Evolutionary conservation across 2,113 vertebrate genomes (phyloP), one percentile per base, ranked within the genome.

Genomic region (Ageneiosus marmoratus): DNA sequence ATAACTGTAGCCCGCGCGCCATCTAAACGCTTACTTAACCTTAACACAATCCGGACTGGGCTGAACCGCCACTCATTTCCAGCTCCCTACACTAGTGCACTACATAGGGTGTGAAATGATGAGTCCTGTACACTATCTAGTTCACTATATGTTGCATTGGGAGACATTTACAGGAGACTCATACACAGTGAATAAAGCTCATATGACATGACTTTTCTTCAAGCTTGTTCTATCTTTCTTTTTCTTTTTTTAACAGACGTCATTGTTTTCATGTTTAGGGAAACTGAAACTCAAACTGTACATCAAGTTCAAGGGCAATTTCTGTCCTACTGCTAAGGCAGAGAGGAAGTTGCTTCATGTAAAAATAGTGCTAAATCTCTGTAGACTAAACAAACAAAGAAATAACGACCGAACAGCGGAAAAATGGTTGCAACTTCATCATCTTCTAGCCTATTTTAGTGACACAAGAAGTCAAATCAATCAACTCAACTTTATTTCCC

Each of bases 11-110:
- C 70, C 12, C 48, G n/a, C 46, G 32, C 48, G 32, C 46, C n/a
- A 55, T 46, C 60, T 55, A 55, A 73, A 73, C 80, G 32, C 34
- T 24, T n/a, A 65, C n/a, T 73, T 62, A 46, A 82, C n/a, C n/a
- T n/a, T n/a, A n/a, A n/a, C n/a, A 79, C 12, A 11, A 34, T 18
- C 63, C 51, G 67, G 27, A 32, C 2, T 29, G 22, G 27, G 3
- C 24, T 11, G 9, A 34, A 51, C 16, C 73, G 1, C 48, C 4
- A 20, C 8, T 18, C 15, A 75, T 27, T 11, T 75, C 73, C 50
- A 22, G 9, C 29, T 51, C 8, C 29, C 2, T 12, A 12, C 10
- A 9, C 0, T 2, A 50, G 46, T 29, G n/a, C 69, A 73, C 44
- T 73, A 72, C 22, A 72, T n/a, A 46, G 67, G 37, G 41, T 46